These are phyloP conservation scores for Steromphala cineraria DNA, from an alignment of 2,888 invertebrate genomes.

Conservation along the genomic window DNA sequence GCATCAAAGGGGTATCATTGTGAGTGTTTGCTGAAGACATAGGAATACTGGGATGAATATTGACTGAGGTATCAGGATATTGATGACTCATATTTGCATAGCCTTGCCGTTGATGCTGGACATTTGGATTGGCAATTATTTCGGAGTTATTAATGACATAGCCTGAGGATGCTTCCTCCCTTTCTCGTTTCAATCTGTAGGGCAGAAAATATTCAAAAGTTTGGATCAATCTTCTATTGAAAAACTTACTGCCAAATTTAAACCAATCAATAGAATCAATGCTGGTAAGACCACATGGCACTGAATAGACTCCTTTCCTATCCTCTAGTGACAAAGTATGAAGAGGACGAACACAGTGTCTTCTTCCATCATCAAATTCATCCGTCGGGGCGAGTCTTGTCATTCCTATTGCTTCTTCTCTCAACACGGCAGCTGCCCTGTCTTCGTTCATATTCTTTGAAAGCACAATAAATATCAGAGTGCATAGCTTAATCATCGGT, in stretches of 20 bases:
- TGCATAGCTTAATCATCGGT: background rate
- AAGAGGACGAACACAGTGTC: background rate
- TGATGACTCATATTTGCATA: no score
- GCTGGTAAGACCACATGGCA: background rate
- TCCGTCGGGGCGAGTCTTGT: background rate
- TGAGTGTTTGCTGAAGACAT: no score
- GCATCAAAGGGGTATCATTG: no score
- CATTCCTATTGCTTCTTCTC: constrained; percentile 6
- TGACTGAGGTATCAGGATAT: no score
- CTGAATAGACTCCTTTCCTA: background rate
- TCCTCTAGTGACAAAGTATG: background rate
- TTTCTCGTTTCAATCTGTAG: background rate
- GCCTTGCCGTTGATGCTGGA: no score
- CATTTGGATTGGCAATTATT: no score
- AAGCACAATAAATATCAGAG: background rate
- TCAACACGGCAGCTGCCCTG: background rate
- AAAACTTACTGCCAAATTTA: background rate
- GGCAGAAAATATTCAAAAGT: background rate
- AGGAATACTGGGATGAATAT: no score
- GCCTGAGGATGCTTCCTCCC: background rate
- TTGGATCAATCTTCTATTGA: background rate
- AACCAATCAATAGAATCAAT: background rate
- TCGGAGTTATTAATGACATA: no score
- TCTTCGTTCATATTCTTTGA: background rate
- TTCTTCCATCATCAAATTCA: background rate